Base-by-base conservation (phyloP, 2,113 vertebrate genomes). In the Prolemur simus region DNA sequence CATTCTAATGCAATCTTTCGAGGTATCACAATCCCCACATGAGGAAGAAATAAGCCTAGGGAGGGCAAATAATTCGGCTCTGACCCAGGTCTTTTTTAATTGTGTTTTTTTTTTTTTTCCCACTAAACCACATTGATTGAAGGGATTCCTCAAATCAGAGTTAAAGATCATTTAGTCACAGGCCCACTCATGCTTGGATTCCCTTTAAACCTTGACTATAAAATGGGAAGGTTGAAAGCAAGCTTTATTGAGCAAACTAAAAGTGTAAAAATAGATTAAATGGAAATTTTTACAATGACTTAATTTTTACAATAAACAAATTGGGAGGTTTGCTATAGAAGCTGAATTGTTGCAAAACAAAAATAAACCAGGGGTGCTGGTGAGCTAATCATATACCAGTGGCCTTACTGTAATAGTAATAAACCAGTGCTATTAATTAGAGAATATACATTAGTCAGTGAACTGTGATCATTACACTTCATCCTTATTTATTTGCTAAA, bases 401-500 rank as follows among this genome's bases (percentile, higher is more conserved):
- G 49, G 60, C 47, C 52, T 54, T 54, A 54, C 17, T 54, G 52
- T 54, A 54, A 54, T 54, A 54, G 17, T 54, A 54, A 18, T 54
- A 54, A 54, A 54, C 52, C 52, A 18, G 52, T 17, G 52, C 47
- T 54, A 54, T 54, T 37, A 37, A 60, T 8, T 37, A 37, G 81
- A 93, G 37, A 54, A 76, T 87, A 91, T 88, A 78, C 94, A 94
- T 95, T 94, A 58, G 66, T 42, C 18, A 82, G 56, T 60, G 54
- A 95, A 25, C 78, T 58, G 39, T 77, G 94, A 73, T 94, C 64
- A 90, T 96, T 87, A 39, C 2, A 71, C 4, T 71, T 88, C 37
- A 86, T 94, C 84, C 49, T 93, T 96, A n/a, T 86, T 94, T 90
- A 74, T 88, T 86, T 89, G 86, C 88, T 88, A 89, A 96, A 83